These are phyloP conservation scores for Nymphalis io DNA, from an alignment of 1,140 invertebrate species.

Conservation along the genomic window DNA sequence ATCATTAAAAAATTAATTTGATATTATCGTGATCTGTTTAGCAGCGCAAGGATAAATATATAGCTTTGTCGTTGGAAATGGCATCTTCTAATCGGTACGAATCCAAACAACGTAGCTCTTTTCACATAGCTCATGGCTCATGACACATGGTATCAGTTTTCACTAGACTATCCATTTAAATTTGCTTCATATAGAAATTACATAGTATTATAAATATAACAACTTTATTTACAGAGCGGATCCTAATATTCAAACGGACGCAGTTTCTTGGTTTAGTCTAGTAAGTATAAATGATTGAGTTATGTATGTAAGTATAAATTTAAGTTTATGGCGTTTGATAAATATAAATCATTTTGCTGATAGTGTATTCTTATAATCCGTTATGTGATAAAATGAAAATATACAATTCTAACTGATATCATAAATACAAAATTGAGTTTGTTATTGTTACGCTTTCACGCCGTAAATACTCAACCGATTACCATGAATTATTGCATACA, in stretches of 20 bases:
- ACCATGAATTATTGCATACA: too few species aligned
- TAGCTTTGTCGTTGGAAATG: slow-evolving; percentile 44
- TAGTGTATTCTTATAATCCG: too few species aligned
- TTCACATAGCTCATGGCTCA: slow-evolving; percentile 26
- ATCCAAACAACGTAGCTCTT: slow-evolving; percentile 25
- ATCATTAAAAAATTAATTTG: not conserved
- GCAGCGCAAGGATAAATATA: slow-evolving; percentile 43
- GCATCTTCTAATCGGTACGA: slow-evolving; percentile 47
- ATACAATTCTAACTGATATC: too few species aligned
- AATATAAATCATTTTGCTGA: too few species aligned
- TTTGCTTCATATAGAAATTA: not conserved
- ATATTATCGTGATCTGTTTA: slow-evolving; percentile 41
- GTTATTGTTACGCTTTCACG: too few species aligned
- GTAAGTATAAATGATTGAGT: slow-evolving; percentile 21
- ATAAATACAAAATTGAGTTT: too few species aligned
- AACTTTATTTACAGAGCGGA: slow-evolving; percentile 52
- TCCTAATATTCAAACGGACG: slow-evolving; percentile 42
- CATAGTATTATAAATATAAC: not conserved
- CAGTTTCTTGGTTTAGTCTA: slow-evolving; percentile 52
- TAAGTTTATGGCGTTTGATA: too few species aligned
- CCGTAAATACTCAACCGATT: too few species aligned
- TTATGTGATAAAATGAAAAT: too few species aligned
- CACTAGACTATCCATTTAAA: slow-evolving; percentile 5
- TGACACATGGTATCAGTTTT: not conserved
- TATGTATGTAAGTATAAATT: not conserved